Percentiles rank a stretch among this genome's conserved stretches.
Conservation (phyloP, 2,888 invertebrate species). For the Caenorhabditis panamensis region DNA sequence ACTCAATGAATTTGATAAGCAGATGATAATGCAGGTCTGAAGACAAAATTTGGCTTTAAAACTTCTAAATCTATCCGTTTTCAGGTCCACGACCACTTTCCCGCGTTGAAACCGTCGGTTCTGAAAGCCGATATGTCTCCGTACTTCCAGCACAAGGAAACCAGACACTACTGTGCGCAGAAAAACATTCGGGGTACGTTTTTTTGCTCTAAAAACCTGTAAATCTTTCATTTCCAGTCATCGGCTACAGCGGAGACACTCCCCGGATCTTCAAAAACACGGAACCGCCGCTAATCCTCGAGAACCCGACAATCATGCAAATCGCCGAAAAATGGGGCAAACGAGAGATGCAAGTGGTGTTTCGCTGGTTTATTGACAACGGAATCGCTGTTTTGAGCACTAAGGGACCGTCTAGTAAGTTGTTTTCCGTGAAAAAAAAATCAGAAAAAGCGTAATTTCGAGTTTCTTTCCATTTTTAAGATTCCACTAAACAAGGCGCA, state of each 20-base stretch:
- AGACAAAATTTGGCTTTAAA: no score
- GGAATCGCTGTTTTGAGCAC: slow-evolving; percentile 82
- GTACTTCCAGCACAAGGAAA: slow-evolving; percentile 14
- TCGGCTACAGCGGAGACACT: not conserved
- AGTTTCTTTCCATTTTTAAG: no score
- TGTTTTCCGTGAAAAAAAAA: not conserved
- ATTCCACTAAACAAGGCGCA: no score
- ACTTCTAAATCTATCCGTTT: no score
- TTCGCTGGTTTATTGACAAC: slow-evolving; percentile 82
- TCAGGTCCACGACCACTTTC: not conserved
- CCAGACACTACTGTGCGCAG: not conserved
- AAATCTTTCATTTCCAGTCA: not conserved
- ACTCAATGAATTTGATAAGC: slow-evolving; percentile 77
- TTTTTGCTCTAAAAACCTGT: not conserved
- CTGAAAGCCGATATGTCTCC: slow-evolving; percentile 7
- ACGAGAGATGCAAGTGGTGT: slow-evolving; percentile 78
- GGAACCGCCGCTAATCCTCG: slow-evolving; percentile 69
- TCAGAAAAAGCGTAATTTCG: no score
- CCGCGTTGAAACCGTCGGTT: not conserved
- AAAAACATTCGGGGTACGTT: not conserved
- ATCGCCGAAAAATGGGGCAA: not conserved
- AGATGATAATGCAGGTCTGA: slow-evolving; percentile 58
- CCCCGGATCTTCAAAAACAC: not conserved
- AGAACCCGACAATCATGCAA: not conserved
- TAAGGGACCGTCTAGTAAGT: slow-evolving; percentile 65